A percentile compares a stretch with the other conserved stretches of the same genome.
These are phyloP conservation scores for Chiroxiphia lanceolata DNA, from an alignment of 2,797 vertebrate genomes.

Conservation along the genomic window DNA sequence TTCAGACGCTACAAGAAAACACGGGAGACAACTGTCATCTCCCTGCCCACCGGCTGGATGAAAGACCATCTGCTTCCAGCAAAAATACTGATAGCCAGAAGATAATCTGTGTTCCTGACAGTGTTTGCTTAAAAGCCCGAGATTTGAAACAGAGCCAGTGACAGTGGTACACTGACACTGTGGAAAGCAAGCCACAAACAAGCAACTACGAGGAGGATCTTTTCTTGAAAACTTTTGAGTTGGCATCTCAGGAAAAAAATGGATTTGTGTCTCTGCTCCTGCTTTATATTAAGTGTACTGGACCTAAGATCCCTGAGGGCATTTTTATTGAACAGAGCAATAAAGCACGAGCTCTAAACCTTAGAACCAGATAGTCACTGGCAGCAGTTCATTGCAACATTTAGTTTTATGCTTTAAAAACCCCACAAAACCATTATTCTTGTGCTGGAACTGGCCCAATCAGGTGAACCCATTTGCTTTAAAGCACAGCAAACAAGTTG, in stretches of 20 bases:
- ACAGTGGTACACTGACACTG: too few relatives aligned
- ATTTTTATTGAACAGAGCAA: background rate
- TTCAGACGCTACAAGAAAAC: background rate
- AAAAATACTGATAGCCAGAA: background rate
- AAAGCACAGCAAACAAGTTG: background rate
- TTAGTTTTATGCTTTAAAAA: background rate
- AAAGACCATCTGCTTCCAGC: background rate
- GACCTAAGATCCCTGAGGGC: background rate
- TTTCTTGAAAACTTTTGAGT: background rate
- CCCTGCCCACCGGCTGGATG: background rate
- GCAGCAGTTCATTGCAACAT: background rate
- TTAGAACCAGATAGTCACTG: background rate
- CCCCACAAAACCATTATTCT: background rate
- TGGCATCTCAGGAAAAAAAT: background rate
- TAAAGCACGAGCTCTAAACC: background rate
- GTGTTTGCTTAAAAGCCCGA: background rate
- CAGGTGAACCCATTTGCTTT: constrained; percentile 10
- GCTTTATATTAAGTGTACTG: background rate
- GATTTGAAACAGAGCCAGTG: background rate
- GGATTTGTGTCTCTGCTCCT: background rate
- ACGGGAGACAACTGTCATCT: too few relatives aligned
- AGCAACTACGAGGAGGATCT: background rate
- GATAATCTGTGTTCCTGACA: background rate
- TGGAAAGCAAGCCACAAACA: background rate
- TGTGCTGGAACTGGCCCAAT: background rate